Evolutionary conservation across 2,888 invertebrate genomes (phyloP).

Genomic region (Diarsia brunnea): DNA sequence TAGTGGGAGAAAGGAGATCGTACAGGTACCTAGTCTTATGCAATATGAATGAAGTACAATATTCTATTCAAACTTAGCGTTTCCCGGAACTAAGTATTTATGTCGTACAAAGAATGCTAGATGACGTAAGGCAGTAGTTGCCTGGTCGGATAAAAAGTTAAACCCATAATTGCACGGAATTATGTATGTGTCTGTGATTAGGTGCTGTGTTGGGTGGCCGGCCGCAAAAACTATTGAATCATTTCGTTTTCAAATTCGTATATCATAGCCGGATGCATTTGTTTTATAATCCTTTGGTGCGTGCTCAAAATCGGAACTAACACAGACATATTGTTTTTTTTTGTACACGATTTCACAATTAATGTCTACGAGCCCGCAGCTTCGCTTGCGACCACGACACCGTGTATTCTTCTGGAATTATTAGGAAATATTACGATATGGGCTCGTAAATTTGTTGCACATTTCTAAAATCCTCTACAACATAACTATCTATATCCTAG

Average conservation of each 20-base stretch:
- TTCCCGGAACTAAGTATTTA: conserved; percentile 68
- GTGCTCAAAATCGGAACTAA: not conserved
- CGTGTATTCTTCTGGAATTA: too few species aligned
- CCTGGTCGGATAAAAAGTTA: conserved; percentile 45
- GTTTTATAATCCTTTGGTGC: not conserved
- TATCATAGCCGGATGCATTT: conserved; percentile 25
- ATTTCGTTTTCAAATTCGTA: conserved; percentile 33
- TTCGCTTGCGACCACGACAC: too few species aligned
- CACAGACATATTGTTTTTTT: not conserved
- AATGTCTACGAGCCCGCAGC: not conserved
- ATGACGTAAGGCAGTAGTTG: conserved; percentile 57
- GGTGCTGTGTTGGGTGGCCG: conserved; percentile 10
- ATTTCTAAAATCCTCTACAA: too few species aligned
- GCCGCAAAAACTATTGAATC: conserved; percentile 45
- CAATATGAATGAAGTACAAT: conserved; percentile 58
- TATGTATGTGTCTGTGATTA: conserved; percentile 51
- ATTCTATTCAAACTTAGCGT: conserved; percentile 58
- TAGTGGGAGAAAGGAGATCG: conserved; percentile 64
- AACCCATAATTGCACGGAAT: conserved; percentile 54
- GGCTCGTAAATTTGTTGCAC: too few species aligned
- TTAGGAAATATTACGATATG: too few species aligned
- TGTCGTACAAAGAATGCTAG: conserved; percentile 43
- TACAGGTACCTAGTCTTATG: conserved; percentile 52
- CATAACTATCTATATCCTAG: too few species aligned
- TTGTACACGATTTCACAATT: not conserved